A percentile compares a stretch with the other conserved stretches of the same genome.
Conservation (phyloP, 2,888 invertebrate species). For the Cheilosia pagana region DNA sequence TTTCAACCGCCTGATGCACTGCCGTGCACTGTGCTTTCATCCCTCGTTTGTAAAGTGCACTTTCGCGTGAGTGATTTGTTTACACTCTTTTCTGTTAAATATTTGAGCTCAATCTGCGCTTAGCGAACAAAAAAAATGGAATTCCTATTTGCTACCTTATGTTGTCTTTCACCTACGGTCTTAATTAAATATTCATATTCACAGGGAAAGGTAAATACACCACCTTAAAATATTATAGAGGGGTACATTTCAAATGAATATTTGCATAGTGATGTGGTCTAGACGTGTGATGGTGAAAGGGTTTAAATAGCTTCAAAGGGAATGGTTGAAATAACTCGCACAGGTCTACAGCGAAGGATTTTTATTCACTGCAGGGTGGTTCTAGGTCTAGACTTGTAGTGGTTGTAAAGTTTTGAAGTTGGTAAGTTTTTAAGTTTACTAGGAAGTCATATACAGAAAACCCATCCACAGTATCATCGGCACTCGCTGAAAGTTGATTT, state of each 20-base stretch:
- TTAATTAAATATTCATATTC: constrained; percentile 52
- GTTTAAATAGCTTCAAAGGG: no score
- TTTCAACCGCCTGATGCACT: constrained; percentile 2
- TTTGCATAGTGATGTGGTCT: not conserved
- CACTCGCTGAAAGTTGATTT: not conserved
- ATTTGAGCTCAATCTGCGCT: constrained; percentile 61
- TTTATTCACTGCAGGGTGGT: no score
- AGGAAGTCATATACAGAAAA: no score
- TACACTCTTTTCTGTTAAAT: constrained; percentile 56
- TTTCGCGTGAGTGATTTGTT: constrained; percentile 68
- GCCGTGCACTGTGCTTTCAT: not conserved
- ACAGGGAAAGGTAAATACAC: not conserved
- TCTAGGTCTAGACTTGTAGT: no score
- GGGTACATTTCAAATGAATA: not conserved
- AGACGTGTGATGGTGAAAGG: not conserved
- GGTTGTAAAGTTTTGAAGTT: no score
- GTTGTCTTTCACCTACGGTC: constrained; percentile 37
- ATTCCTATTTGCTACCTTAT: constrained; percentile 17
- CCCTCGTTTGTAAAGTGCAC: constrained; percentile 56
- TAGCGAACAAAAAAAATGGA: no score
- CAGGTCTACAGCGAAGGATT: no score
- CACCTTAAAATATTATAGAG: no score
- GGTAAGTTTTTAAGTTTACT: no score
- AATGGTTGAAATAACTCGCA: no score
- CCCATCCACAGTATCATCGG: not conserved